phyloP scores from a whole-genome alignment of 1,140 invertebrate species.

The Drosophila sp. region DNA sequence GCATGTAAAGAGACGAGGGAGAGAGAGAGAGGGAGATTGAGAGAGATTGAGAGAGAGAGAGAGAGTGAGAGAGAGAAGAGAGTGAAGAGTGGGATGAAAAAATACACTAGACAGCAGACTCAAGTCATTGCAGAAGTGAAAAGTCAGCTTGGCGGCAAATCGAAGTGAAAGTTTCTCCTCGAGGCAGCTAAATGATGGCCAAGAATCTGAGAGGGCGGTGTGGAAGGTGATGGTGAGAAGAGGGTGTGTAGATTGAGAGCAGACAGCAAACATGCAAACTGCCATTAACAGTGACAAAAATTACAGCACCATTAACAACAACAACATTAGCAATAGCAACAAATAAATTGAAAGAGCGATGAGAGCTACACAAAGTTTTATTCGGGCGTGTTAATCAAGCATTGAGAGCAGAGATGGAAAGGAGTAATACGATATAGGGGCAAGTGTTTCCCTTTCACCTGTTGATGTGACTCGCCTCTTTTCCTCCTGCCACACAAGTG shows the following conservation, averaged over 20 bases:
- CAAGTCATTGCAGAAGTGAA: constrained; percentile 51
- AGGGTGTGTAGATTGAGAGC: constrained; percentile 3
- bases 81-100: not conserved
- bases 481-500: too few relatives aligned
- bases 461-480: not conserved
- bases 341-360: constrained; percentile 17
- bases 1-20: too few relatives aligned
- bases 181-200: constrained; percentile 9
- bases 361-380: constrained; percentile 48
- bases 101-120: constrained; percentile 22
- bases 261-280: constrained; percentile 62
- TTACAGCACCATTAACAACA: constrained; percentile 43
- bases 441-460: not conserved
- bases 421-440: not conserved
- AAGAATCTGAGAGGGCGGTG: not conserved
- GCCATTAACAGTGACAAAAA: constrained; percentile 73
- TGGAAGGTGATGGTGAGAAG: not conserved
- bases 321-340: constrained; percentile 9
- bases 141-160: constrained; percentile 76
- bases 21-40: not conserved
- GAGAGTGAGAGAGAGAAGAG: constrained; percentile 1
- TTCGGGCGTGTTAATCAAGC: constrained; percentile 49
- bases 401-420: constrained; percentile 4
- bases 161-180: constrained; percentile 70
- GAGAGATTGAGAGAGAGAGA: constrained; percentile 4